Evolutionary conservation across 2,113 vertebrate genomes (phyloP).

Genomic region (Paradoxurus hermaphroditus): DNA sequence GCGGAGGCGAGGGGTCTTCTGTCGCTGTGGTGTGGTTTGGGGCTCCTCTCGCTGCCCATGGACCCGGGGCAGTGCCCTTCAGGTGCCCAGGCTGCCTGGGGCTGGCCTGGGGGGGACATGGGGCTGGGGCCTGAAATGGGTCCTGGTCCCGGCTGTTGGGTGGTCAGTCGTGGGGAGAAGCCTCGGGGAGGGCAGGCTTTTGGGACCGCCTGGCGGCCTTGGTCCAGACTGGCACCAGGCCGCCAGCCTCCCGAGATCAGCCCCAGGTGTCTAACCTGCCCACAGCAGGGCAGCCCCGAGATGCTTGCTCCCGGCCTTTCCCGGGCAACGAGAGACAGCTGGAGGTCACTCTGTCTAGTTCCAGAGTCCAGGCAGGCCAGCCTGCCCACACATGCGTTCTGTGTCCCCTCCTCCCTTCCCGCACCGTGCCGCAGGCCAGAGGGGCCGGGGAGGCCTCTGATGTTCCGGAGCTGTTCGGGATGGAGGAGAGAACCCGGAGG

Average conservation of each 20-base stretch:
- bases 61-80: background rate
- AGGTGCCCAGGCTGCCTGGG: background rate
- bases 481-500: background rate
- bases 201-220: background rate
- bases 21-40: background rate
- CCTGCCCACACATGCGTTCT: background rate
- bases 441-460: background rate
- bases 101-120: background rate
- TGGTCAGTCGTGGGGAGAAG: background rate
- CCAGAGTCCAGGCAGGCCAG: background rate
- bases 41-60: background rate
- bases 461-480: background rate
- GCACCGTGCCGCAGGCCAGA: accelerated
- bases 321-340: background rate
- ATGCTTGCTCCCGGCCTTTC: background rate
- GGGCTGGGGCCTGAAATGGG: background rate
- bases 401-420: background rate
- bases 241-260: background rate
- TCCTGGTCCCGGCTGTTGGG: background rate
- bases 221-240: background rate
- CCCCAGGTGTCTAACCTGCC: background rate
- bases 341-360: background rate
- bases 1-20: background rate
- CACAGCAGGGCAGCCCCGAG: background rate
- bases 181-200: background rate